Evolutionary conservation across 2,113 vertebrate species (phyloP), one percentile per base, ranked within the genome.

Genomic region (Ochotona princeps): DNA sequence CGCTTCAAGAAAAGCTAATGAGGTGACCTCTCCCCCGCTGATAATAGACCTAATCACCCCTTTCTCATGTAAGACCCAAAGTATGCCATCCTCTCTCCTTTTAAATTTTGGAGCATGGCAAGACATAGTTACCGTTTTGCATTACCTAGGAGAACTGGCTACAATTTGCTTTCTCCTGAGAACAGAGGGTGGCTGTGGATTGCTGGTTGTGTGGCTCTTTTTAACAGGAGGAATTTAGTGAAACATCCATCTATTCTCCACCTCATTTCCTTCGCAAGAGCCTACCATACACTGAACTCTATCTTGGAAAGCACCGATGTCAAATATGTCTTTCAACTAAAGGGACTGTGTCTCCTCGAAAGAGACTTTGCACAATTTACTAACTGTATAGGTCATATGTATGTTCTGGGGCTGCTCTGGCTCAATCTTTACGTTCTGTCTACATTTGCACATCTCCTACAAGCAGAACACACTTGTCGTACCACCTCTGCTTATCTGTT

Each of bases 161-260:
- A 11, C 21, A 32, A 49, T 32, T 10, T n/a, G 26, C 21, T 11
- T 32, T 11, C 69, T 70, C 9, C 54, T 30, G 51, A 1, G n/a
- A 60, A 67, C 3, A 57, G 7, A 13, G 1, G 12, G 23, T 5
- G 0, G 2, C 47, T 9, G 3, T 0, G 60, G 67, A 28, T 0
- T 9, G 2, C 44, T 14, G 32, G 6, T 3, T n/a, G 8, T 3
- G 74, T 5, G 6, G 21, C 2, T 18, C 20, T 2, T 54, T 18
- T 11, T 4, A 2, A 25, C 32, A 35, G 38, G 38, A 60, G 26
- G 49, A 10, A 15, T 30, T 5, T 4, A 5, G 23, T 1, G 10
- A 23, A 0, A 2, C 79, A 0, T 5, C 0, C 8, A 1, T 9
- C 18, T 32, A 63, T 6, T 0, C 20, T 7, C 23, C n/a, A 4